These are phyloP conservation scores for Anagyrus pseudococci DNA, from an alignment of 2,888 invertebrate genomes.

Conservation along the genomic window DNA sequence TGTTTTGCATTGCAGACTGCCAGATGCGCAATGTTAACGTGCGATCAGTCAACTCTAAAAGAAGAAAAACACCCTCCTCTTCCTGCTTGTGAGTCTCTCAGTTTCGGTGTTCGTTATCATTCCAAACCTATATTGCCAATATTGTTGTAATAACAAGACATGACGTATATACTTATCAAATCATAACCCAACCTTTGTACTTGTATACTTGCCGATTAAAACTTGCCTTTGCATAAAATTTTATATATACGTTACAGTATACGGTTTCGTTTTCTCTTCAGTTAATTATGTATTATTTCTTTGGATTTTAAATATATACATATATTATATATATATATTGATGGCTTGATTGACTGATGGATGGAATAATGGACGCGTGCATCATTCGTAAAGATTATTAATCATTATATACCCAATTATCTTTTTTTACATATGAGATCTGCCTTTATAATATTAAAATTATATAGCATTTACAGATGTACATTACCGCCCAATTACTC, in stretches of 20 bases:
- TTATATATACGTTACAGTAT: constrained; percentile 12
- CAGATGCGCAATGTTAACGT: constrained; percentile 78
- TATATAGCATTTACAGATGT: background rate
- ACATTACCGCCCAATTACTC: no score
- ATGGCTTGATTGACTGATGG: constrained; percentile 50
- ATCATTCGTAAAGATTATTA: constrained; percentile 10
- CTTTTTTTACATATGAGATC: background rate
- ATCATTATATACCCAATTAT: background rate
- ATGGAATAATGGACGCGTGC: constrained; percentile 53
- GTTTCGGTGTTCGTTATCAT: no score
- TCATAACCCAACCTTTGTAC: constrained; percentile 47
- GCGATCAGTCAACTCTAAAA: constrained; percentile 74
- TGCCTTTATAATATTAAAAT: no score
- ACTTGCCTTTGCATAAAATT: constrained; percentile 46
- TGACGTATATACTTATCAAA: constrained; percentile 46
- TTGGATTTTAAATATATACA: constrained; percentile 10
- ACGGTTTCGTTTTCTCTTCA: constrained; percentile 33
- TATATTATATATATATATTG: constrained; percentile 31
- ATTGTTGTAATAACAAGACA: constrained; percentile 49
- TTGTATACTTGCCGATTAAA: constrained; percentile 52
- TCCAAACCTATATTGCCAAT: constrained; percentile 47
- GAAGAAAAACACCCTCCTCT: constrained; percentile 72
- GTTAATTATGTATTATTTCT: constrained; percentile 17
- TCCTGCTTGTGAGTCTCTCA: constrained; percentile 72
- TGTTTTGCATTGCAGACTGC: constrained; percentile 79